A percentile compares a stretch with the other conserved stretches of the same genome.
phyloP scores from a whole-genome alignment of 1,140 invertebrate species.

The Procambarus clarkii region DNA sequence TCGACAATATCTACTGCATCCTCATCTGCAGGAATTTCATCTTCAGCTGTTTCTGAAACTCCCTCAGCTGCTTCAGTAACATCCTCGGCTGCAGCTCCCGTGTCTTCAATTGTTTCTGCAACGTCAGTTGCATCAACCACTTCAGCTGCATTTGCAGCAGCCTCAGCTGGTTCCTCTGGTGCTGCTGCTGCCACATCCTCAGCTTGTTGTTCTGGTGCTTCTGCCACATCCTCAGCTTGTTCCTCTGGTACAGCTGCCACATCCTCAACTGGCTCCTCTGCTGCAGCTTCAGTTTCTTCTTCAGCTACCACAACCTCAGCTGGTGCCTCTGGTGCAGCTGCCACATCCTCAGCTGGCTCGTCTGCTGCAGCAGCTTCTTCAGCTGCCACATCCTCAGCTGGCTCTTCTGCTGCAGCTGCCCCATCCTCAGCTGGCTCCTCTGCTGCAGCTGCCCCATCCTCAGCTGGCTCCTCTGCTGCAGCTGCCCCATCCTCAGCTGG shows the following conservation, averaged over 20 bases:
- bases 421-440: background rate
- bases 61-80: conserved; percentile 14
- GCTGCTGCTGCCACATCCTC: background rate
- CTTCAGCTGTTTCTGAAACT: background rate
- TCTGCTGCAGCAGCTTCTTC: too few relatives aligned
- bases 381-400: background rate
- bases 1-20: background rate
- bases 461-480: background rate
- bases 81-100: conserved; percentile 4
- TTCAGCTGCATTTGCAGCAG: background rate
- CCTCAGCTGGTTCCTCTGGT: background rate
- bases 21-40: background rate
- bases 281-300: too few relatives aligned
- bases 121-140: background rate
- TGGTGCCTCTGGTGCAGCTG: too few relatives aligned
- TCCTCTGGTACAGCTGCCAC: too few relatives aligned
- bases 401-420: background rate
- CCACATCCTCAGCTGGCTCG: background rate
- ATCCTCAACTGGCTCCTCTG: too few relatives aligned
- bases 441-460: background rate
- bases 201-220: background rate
- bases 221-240: background rate
- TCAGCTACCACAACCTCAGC: too few relatives aligned
- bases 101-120: background rate
- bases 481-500: background rate